Percentiles rank a stretch among this genome's conserved stretches.
Conservation (phyloP, 2,888 invertebrate species). For the Heteromyza rotundicornis region DNA sequence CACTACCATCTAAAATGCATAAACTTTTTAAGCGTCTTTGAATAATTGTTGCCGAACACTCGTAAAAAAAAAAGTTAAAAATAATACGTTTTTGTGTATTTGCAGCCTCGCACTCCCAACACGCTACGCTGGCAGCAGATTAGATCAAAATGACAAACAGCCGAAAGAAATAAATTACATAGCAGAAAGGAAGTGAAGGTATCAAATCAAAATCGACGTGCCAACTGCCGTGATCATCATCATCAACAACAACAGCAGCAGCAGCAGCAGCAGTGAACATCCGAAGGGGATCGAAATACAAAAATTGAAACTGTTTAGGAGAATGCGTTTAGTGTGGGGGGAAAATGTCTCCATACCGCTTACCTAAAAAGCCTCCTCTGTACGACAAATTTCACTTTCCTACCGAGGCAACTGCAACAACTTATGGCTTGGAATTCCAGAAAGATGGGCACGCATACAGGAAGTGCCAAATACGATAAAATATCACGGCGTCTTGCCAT, state of each 20-base stretch:
- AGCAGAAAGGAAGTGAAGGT: slow-evolving; percentile 7
- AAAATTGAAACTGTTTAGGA: not conserved
- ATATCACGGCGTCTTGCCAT: not conserved
- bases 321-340: no score
- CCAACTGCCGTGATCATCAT: slow-evolving; percentile 20
- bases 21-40: not conserved
- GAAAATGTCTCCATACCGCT: no score
- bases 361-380: no score
- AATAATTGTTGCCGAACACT: not conserved
- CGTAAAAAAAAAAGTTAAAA: not conserved
- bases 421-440: not conserved
- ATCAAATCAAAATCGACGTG: slow-evolving; percentile 23
- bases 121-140: slow-evolving; percentile 26
- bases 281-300: no score
- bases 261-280: no score
- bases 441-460: slow-evolving; percentile 1
- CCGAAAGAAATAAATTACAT: slow-evolving; percentile 40
- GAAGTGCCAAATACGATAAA: slow-evolving; percentile 13
- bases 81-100: not conserved
- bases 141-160: slow-evolving; percentile 41
- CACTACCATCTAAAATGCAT: not conserved
- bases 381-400: no score
- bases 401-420: no score
- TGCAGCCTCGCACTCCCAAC: not conserved
- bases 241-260: no score